phyloP scores from a whole-genome alignment of 2,797 vertebrate genomes.

The Melanotaenia nigrans region DNA sequence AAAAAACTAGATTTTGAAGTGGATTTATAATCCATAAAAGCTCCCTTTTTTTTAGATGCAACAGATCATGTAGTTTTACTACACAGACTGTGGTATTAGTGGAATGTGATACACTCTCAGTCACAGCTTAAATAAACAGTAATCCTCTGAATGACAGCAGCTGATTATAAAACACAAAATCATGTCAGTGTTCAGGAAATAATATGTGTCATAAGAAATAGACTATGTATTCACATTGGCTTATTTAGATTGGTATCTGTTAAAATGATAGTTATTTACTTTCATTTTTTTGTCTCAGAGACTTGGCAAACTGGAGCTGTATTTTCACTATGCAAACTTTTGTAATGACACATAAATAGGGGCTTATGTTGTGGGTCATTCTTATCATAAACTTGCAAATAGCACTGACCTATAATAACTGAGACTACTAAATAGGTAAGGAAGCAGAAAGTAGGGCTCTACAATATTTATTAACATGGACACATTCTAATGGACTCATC shows the following conservation, averaged over 20 bases:
- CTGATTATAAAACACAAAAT: conserved; percentile 21
- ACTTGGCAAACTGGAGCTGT: too few relatives aligned
- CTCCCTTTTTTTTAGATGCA: conserved; percentile 31
- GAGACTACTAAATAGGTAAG: conserved; percentile 29
- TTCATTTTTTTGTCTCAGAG: too few relatives aligned
- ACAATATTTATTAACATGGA: conserved; percentile 64
- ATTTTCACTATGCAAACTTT: too few relatives aligned
- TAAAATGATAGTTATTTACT: too few relatives aligned
- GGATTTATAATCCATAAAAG: conserved; percentile 40
- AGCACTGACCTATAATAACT: conserved; percentile 20
- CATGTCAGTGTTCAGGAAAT: conserved; percentile 1
- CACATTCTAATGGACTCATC: conserved; percentile 66
- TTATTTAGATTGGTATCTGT: background rate
- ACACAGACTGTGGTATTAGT: conserved; percentile 29
- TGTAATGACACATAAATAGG: too few relatives aligned
- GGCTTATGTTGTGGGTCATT: background rate
- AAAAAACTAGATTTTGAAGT: conserved; percentile 39
- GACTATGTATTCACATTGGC: background rate
- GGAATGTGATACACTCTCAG: conserved; percentile 36
- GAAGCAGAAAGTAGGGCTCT: conserved; percentile 37
- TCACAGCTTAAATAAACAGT: conserved; percentile 33
- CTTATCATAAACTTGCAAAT: conserved; percentile 27
- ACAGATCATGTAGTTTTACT: conserved; percentile 29
- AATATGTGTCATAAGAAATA: background rate
- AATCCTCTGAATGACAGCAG: conserved; percentile 45